Evolutionary conservation across 2,888 invertebrate species (phyloP).

Genomic region (Odiellus spinosus): DNA sequence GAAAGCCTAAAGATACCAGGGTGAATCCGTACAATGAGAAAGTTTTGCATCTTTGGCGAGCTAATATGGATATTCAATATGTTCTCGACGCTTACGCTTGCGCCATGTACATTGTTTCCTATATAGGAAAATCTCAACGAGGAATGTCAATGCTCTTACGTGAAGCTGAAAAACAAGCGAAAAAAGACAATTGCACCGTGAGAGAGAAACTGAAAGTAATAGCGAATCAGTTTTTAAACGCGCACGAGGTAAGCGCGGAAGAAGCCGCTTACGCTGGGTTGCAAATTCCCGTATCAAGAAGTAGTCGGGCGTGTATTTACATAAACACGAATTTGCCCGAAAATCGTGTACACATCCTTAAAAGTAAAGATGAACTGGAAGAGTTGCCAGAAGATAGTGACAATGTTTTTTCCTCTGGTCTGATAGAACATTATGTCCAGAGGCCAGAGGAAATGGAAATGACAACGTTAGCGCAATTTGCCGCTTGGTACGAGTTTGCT

Average conservation of each 20-base stretch:
- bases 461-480: too few relatives aligned
- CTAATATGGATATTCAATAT: constrained; percentile 29
- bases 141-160: constrained; percentile 14
- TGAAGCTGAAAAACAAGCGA: constrained; percentile 21
- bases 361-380: constrained; percentile 12
- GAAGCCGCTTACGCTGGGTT: constrained; percentile 22
- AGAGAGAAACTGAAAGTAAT: constrained; percentile 17
- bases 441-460: too few relatives aligned
- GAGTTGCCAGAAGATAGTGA: not conserved
- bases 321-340: constrained; percentile 20
- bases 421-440: too few relatives aligned
- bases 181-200: constrained; percentile 20
- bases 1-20: constrained; percentile 14
- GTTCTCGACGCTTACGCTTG: constrained; percentile 26
- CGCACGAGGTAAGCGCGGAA: constrained; percentile 22
- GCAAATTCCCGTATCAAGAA: constrained; percentile 18
- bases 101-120: constrained; percentile 24
- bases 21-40: constrained; percentile 22
- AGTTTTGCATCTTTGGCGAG: constrained; percentile 21
- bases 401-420: too few relatives aligned
- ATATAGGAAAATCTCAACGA: constrained; percentile 15
- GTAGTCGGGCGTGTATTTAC: constrained; percentile 16
- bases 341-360: constrained; percentile 21
- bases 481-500: too few relatives aligned
- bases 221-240: constrained; percentile 21